Conservation (phyloP, 2,888 invertebrate species). For the Lithophane socia region DNA sequence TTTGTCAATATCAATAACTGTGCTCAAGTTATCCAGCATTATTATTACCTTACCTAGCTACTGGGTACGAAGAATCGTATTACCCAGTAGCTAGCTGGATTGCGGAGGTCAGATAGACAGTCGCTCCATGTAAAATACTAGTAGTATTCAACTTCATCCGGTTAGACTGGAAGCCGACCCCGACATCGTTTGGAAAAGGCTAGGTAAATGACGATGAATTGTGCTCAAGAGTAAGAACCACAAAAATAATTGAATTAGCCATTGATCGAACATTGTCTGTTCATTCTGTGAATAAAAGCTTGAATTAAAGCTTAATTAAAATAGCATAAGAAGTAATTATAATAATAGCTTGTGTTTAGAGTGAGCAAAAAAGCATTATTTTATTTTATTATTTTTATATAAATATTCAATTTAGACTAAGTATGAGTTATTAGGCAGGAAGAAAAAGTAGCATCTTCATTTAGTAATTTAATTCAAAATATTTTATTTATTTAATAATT, state of each 20-base stretch:
- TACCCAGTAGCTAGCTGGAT: too few species aligned
- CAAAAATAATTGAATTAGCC: too few species aligned
- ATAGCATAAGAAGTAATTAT: background rate
- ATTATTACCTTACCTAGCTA: too few species aligned
- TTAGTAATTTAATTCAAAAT: background rate
- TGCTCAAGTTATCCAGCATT: too few species aligned
- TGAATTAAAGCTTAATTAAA: slow-evolving; percentile 26
- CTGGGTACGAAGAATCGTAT: too few species aligned
- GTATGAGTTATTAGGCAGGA: background rate
- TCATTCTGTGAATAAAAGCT: slow-evolving; percentile 26
- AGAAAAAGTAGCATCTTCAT: background rate
- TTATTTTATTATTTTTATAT: slow-evolving; percentile 30
- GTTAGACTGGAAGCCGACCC: too few species aligned
- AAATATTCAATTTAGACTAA: slow-evolving; percentile 17
- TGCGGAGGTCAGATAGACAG: too few species aligned
- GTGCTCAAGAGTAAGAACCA: too few species aligned
- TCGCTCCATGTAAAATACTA: too few species aligned
- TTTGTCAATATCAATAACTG: background rate
- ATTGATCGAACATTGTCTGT: background rate
- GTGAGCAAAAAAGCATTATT: slow-evolving; percentile 5
- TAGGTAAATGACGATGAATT: too few species aligned
- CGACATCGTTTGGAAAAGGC: too few species aligned
- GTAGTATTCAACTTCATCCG: too few species aligned
- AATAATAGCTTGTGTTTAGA: background rate
- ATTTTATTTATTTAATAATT: background rate